These are phyloP conservation scores for Nesometra sesokonis DNA, from an alignment of 35 echinoderm and acorn worm species.

Conservation along the genomic window DNA sequence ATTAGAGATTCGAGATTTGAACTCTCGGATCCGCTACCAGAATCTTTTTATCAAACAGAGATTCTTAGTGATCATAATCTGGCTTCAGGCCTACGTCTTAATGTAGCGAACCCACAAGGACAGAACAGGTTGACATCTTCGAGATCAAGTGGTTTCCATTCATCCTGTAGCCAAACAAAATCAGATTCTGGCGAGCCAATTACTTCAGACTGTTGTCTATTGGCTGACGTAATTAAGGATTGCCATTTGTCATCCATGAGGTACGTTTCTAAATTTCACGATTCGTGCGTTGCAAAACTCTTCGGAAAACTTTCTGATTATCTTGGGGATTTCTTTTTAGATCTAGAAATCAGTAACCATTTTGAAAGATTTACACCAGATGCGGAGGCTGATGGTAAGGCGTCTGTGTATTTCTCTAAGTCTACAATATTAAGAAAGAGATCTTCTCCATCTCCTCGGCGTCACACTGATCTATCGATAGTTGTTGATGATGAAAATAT, in stretches of 20 bases:
- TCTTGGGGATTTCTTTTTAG: conserved; percentile 56
- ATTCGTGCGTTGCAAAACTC: conserved; percentile 65
- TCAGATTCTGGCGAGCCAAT: background rate
- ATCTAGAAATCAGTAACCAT: conserved; percentile 44
- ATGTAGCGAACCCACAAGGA: background rate
- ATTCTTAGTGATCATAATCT: conserved; percentile 19
- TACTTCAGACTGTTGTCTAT: background rate
- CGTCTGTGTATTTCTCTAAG: background rate
- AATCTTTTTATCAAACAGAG: conserved; percentile 37
- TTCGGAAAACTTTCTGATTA: conserved; percentile 65
- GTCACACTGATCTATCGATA: background rate
- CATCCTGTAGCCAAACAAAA: conserved; percentile 17
- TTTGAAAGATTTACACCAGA: background rate
- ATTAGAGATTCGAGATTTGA: conserved; percentile 58
- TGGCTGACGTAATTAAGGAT: conserved; percentile 34
- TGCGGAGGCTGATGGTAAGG: too few species aligned
- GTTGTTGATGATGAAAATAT: background rate
- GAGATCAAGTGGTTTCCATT: conserved; percentile 40
- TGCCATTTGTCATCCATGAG: conserved; percentile 33
- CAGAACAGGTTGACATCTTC: background rate
- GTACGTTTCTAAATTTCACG: conserved; percentile 68
- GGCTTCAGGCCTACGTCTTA: conserved; percentile 15
- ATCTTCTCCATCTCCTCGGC: background rate
- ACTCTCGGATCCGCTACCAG: conserved; percentile 22
- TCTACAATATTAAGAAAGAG: background rate